Base-by-base conservation (phyloP, 2,113 vertebrate genomes). In the Gnathonemus echidnorhynchus region DNA sequence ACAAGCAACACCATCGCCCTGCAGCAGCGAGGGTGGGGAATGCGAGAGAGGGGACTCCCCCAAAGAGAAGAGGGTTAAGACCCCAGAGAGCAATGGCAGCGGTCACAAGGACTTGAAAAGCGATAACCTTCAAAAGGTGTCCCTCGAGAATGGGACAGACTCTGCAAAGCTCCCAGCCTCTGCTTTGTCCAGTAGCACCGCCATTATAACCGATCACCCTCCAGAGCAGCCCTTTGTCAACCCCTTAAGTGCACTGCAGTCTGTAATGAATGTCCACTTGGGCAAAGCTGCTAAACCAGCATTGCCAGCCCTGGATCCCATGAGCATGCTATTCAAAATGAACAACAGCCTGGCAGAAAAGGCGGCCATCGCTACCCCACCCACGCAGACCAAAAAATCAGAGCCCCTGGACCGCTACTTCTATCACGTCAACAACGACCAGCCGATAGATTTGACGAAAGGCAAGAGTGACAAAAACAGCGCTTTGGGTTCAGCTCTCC, bases 201-300 rank as follows among this genome's bases (percentile, higher is more conserved):
- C 97, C 92, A 98, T 99, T 94, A 98, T 99, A 93, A 99, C 98
- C 0, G 97, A 97, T 93, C 98, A 99, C 92, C 96, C 95, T 62
- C 98, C 97, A 0, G 98, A 99, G 90, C 98, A 99, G 94, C 98
- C 98, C 56, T 99, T 99, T 91, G 97, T 99, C 91, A 99, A 98
- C 94, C 98, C 98, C 66, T 93, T 99, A 96, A 99, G 98, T 91
- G 98, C 98, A 93, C 97, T 99, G 93, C 98, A 99, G 91, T 99
- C 98, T 1, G 97, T 99, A 94, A 99, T 99, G 98, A 99, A 99
- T 94, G 97, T 99, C 94, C 98, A 99, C 95, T 96, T 99, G 92
- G 98, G 98, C 90, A 99, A 99, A 96, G 98, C 97, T 19, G 98
- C 98, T 93, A 99, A 99, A 94, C 98, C 98, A 0, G 97, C 98